Base-by-base conservation (phyloP, 2,888 invertebrate genomes). In the Eupeodes luniger region DNA sequence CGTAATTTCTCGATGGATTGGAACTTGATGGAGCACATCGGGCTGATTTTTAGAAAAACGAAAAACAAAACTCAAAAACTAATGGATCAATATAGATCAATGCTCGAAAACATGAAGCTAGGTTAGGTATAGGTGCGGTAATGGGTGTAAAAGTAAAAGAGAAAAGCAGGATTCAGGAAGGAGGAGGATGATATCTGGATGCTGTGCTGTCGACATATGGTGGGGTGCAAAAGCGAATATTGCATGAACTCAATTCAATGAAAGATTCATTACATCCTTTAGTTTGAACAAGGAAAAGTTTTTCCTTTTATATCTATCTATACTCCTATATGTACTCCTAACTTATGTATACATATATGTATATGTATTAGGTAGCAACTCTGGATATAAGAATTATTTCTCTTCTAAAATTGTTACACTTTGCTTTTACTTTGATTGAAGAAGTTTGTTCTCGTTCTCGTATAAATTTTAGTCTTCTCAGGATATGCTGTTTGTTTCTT, bases 351-450 rank as follows among this genome's bases (percentile, higher is more conserved):
- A 40, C 40, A 19, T 27, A 2, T 27, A 27, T 27, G 27, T 27
- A 27, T 27, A 27, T 27, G 27, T 27, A 27, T 27, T 27, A 27
- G 27, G 27, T 27, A 27, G 27, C 27, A 27, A 27, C 27, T 27
- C 40, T 40, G 6, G 2, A 4, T 40, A 40, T 62, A 11, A 40
- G 62, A 62, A 62, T 62, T 62, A 40, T 40, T 40, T 40, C 40
- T 12, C 27, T 27, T 85, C 69, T 79, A 79, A 82, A 53, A 59
- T 55, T 61, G 80, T 79, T 79, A 76, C 76, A 86, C 75, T 82
- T 83, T 83, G 70, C 83, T 80, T 80, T 80, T 76, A 87, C 86
- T 79, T 87, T 87, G 86, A 87, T 87, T 87, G 80, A 40, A 79
- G 27, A 83, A 87, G 79, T 80, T 87, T 83, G 57, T 51, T 11